Percentiles rank a stretch among this genome's conserved stretches.
Evolutionary conservation across 1,140 invertebrate genomes (phyloP).

Genomic region (Calosoma granatense): DNA sequence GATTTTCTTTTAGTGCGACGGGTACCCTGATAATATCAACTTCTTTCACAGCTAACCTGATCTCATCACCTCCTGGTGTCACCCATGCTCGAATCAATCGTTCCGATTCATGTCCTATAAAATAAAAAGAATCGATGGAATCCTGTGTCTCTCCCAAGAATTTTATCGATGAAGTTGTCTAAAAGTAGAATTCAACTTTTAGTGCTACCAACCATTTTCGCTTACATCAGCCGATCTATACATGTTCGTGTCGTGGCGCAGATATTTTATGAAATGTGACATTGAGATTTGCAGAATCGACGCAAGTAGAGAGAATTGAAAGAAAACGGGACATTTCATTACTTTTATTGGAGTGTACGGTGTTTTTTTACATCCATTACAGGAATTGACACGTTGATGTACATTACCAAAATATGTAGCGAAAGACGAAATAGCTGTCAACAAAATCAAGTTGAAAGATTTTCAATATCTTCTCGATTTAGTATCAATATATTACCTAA

Average conservation of each 20-base stretch:
- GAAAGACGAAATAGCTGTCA: no score
- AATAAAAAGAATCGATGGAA: slow-evolving; percentile 14
- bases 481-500: no score
- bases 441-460: no score
- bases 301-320: neutral
- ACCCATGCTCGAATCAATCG: slow-evolving; percentile 50
- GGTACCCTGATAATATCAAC: slow-evolving; percentile 36
- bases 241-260: neutral
- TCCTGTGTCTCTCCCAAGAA: neutral
- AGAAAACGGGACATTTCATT: no score
- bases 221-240: neutral
- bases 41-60: slow-evolving; percentile 47
- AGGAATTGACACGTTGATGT: no score
- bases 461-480: no score
- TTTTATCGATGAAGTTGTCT: neutral
- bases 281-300: neutral
- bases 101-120: slow-evolving; percentile 45
- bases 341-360: no score
- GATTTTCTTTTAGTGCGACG: slow-evolving; percentile 38
- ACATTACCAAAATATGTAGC: no score
- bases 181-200: neutral
- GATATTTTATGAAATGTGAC: neutral
- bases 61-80: slow-evolving; percentile 38
- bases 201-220: neutral
- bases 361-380: no score